Base-by-base conservation (phyloP, 2,888 invertebrate species). In the Emmelina monodactyla region DNA sequence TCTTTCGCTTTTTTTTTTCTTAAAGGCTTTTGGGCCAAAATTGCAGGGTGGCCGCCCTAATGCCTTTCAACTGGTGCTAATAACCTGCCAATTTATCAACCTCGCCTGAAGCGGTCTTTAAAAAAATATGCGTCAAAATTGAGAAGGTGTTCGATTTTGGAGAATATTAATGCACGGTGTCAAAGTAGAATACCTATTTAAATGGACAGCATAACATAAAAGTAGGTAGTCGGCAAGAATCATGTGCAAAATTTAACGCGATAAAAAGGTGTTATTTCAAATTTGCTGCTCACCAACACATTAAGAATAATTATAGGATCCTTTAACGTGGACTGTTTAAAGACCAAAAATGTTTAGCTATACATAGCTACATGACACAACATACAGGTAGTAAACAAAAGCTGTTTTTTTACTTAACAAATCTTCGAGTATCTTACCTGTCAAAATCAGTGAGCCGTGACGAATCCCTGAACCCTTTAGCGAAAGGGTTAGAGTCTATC, bases 401-500 rank as follows among this genome's bases (percentile, higher is more conserved):
- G 13, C 13, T 11, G 3, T 2, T 19, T 32, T 10, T 32, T 16
- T 19, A 6, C 9, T 19, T 6, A 19, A 35, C 16, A 22, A 32
- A 19, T 5, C n/a, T n/a, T n/a, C n/a, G 38, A 32, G 14, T 22
- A 28, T 43, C 73, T 68, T 40, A 91, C 91, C 91, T 88, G 79
- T 95, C 94, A 69, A 94, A 93, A 70, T 96, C 95, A 33, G 92
- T 92, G 44, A 97, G 86, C 53, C 97, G 85, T 30, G 94, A 94
- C 9, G 97, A 96, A 73, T 97, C 97, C 52, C 97, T 82, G 72
- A 97, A 97, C 35, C 97, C 97, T 81, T 97, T 97, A 44, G 97
- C 97, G 67, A 97, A 97, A 35, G 97, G 97, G 70, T 97, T 97
- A 64, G 95, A 95, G 83, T 97, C 97, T 57, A 97, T 97, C 83